Conservation (phyloP, 2,888 invertebrate genomes). For the Microctonus aethiopoides region DNA sequence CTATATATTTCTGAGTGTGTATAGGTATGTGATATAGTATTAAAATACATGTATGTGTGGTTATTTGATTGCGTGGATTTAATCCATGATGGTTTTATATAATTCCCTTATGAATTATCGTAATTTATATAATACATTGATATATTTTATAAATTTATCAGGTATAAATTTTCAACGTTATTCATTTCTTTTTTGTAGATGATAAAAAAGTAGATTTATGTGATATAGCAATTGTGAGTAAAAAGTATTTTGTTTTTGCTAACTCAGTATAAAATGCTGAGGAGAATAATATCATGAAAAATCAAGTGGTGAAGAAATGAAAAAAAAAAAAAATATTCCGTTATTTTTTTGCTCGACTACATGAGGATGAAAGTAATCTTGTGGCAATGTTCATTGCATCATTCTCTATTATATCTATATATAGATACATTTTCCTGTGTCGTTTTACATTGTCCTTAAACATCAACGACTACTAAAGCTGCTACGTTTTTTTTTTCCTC, state of each 20-base stretch:
- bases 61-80: too few species aligned
- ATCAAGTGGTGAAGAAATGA: neutral
- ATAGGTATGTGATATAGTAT: too few species aligned
- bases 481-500: neutral
- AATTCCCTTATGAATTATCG: too few species aligned
- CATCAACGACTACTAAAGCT: neutral
- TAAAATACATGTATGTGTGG: too few species aligned
- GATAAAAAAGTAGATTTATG: neutral
- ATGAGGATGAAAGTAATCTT: slow-evolving; percentile 10
- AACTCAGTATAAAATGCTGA: neutral
- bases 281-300: neutral
- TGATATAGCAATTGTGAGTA: neutral
- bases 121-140: too few species aligned
- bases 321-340: neutral
- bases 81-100: too few species aligned
- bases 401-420: neutral
- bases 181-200: neutral
- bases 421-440: neutral
- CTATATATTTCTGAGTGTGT: too few species aligned
- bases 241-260: neutral
- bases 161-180: neutral
- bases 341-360: slow-evolving; percentile 5
- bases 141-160: too few species aligned
- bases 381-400: neutral
- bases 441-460: neutral